These are phyloP conservation scores for Chloromyia formosa DNA, from an alignment of 2,888 invertebrate genomes.

Conservation along the genomic window DNA sequence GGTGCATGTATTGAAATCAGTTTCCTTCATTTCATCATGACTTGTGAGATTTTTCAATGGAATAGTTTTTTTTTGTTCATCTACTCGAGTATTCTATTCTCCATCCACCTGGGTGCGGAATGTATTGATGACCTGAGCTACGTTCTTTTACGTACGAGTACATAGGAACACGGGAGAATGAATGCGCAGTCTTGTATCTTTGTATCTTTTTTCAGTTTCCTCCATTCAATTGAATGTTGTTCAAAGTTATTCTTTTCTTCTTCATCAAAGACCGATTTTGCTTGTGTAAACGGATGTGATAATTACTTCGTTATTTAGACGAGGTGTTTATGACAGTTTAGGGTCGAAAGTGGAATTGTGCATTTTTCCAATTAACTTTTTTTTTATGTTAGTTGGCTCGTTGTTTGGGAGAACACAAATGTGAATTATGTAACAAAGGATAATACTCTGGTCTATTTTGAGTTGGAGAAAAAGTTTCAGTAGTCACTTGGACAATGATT, in stretches of 20 bases:
- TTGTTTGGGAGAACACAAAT: no score
- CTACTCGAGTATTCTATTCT: no score
- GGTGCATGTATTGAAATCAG: constrained; percentile 13
- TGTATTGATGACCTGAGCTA: constrained; percentile 16
- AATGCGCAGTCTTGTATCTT: neutral
- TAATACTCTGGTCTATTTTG: no score
- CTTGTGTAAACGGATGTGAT: constrained; percentile 33
- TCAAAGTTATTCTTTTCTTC: neutral
- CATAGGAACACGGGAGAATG: neutral
- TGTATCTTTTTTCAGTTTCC: constrained; percentile 12
- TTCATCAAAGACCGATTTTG: neutral
- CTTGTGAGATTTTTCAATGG: constrained; percentile 25
- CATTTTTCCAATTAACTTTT: neutral
- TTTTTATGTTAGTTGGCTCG: neutral
- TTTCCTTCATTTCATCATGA: constrained; percentile 28
- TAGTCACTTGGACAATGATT: no score
- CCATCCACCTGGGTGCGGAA: neutral
- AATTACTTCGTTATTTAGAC: constrained; percentile 12
- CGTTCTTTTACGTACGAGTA: neutral
- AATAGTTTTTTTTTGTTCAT: constrained; percentile 14
- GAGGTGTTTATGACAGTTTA: constrained; percentile 1
- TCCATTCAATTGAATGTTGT: neutral
- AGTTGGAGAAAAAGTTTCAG: no score
- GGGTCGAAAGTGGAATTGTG: neutral
- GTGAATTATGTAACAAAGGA: no score